phyloP scores from a whole-genome alignment of 2,888 invertebrate genomes.

The Sycophila texana region DNA sequence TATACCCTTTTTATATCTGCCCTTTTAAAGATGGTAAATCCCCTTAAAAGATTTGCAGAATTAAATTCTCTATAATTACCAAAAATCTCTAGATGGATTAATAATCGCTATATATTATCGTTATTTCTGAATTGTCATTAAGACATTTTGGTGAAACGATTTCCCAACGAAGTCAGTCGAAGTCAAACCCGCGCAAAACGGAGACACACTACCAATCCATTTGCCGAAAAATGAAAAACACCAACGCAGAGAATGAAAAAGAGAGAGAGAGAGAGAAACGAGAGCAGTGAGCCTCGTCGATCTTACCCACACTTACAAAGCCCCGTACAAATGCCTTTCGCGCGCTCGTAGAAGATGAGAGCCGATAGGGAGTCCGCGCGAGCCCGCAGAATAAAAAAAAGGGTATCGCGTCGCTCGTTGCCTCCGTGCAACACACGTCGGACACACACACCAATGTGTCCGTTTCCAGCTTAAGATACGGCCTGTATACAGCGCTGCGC shows the following conservation, averaged over 20 bases:
- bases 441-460: conserved; percentile 33
- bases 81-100: too few species aligned
- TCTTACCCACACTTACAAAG: not conserved
- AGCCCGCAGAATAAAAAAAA: not conserved
- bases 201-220: too few species aligned
- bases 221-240: not conserved
- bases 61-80: too few species aligned
- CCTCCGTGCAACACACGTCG: not conserved
- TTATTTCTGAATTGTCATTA: too few species aligned
- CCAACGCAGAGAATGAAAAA: too few species aligned
- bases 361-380: conserved; percentile 39
- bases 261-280: not conserved
- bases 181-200: too few species aligned
- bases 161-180: too few species aligned
- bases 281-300: not conserved
- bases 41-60: too few species aligned
- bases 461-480: conserved; percentile 28
- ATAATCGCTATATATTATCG: too few species aligned
- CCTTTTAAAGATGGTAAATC: too few species aligned
- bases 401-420: not conserved
- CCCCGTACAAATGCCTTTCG: conserved; percentile 33
- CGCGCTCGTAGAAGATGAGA: conserved; percentile 40
- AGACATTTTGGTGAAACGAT: too few species aligned
- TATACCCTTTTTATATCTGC: too few species aligned
- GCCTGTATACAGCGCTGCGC: conserved; percentile 58